A percentile compares a stretch with the other conserved stretches of the same genome.
phyloP scores from a whole-genome alignment of 92 coral and sea anemone species.

The Anthopleura xanthogrammica region DNA sequence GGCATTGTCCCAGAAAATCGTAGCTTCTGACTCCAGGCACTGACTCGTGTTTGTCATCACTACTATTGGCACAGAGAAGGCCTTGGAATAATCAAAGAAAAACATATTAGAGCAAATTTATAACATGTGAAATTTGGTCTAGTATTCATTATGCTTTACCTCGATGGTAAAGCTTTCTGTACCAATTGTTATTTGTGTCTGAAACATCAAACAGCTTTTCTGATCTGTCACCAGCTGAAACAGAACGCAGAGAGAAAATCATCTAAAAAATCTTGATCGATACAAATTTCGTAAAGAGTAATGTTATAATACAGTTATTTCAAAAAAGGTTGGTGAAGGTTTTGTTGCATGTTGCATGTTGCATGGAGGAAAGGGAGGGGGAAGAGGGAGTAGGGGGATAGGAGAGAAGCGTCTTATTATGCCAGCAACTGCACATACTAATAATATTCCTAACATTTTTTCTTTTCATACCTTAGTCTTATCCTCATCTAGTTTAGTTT shows the following conservation, averaged over 20 bases:
- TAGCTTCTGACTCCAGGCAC: slow-evolving; percentile 44
- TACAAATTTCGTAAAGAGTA: too few species aligned
- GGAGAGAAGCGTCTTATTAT: too few species aligned
- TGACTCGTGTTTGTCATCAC: slow-evolving; percentile 43
- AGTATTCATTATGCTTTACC: slow-evolving; percentile 11
- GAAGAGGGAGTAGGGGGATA: too few species aligned
- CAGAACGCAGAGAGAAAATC: too few species aligned
- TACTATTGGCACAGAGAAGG: slow-evolving; percentile 40
- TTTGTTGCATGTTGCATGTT: too few species aligned
- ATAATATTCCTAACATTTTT: not conserved
- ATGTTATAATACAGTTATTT: too few species aligned
- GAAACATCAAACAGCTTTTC: slow-evolving; percentile 42
- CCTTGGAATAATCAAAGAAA: slow-evolving; percentile 11
- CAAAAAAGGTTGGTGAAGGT: too few species aligned
- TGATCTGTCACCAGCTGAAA: slow-evolving; percentile 42
- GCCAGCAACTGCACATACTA: too few species aligned
- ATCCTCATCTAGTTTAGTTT: not conserved
- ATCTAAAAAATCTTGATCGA: too few species aligned
- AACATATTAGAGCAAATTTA: not conserved
- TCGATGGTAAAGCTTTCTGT: slow-evolving; percentile 34
- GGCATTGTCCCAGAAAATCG: slow-evolving; percentile 57
- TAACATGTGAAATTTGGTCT: not conserved
- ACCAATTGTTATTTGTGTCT: slow-evolving; percentile 37
- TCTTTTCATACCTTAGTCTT: not conserved
- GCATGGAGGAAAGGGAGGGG: too few species aligned